Evolutionary conservation across 2,888 invertebrate species (phyloP), one percentile per base, ranked within the genome.

Genomic region (Hyposoter didymator): DNA sequence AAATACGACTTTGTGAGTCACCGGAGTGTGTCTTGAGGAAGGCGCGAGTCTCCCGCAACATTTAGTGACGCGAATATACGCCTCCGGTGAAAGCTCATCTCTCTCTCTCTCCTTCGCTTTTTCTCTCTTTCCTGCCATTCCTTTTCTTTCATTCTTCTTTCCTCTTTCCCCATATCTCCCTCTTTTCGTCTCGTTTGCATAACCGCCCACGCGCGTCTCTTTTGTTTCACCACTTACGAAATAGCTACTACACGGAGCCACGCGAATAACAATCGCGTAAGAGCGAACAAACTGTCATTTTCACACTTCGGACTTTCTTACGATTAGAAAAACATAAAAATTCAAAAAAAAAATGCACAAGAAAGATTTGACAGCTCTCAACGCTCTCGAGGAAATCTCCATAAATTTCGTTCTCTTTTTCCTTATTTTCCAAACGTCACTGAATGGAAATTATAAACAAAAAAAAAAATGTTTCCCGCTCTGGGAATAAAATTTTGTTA

Each of bases 121-220:
- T 35, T 35, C 35, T 35, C 64, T 64, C 64, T 35, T n/a, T 39
- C 22, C 28, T 62, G 14, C 17, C 17, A 39, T 19, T 69, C 43
- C 4, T 12, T 39, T 28, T 66, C 66, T 12, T 10, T 12, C 19
- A 6, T 14, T 47, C n/a, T 32, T 5, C n/a, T 52, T 70, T 8
- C 14, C 28, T 49, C 70, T 70, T 35, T 39, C 19, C 19, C 67
- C 14, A 28, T 43, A 35, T 22, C 39, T 39, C 45, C 32, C 17
- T 32, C 7, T 55, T 17, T 70, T 45, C 55, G 14, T 55, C 32
- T 72, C 79, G 64, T 82, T 78, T 82, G 73, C 84, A 78, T 39
- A 74, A 78, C 82, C 73, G 69, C 82, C 84, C 62, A 84, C 84
- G 73, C 84, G 73, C 55, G 55, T 32, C 67, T 73, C 79, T 67